Base-by-base conservation (phyloP, 2,888 invertebrate genomes). In the Alsophila aescularia region DNA sequence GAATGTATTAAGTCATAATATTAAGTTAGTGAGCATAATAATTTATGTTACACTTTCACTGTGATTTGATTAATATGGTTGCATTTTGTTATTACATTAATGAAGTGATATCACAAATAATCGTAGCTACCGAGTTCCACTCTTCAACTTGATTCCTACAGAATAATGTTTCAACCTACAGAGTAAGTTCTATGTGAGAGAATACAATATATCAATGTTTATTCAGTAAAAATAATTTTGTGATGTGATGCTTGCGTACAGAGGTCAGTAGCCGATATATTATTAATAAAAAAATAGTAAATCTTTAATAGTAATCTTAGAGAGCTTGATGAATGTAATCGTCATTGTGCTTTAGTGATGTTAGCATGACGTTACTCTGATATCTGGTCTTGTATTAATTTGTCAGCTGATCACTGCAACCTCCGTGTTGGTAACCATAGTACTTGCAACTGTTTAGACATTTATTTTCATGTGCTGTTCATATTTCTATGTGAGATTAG, bases 301-400 rank as follows among this genome's bases (percentile, higher is more conserved):
- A 77, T 73, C 73, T 80, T 81, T 77, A 73, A 83, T 90, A 89
- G 83, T 79, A 85, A 83, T 81, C 73, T 88, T 90, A 89, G 88
- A 81, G 78, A 77, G 91, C 90, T 90, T 91, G 84, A 88, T 90
- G 83, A 88, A 84, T 90, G 87, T 90, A 87, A 83, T 85, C 81
- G 88, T 90, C 89, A 88, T 87, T 89, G 90, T 91, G 90, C 89
- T 89, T n/a, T 90, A 90, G 90, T 84, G 81, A 85, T 79, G 85
- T 86, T 87, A 87, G 89, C 86, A 81, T 83, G 85, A 82, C 85
- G 83, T 85, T 84, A 85, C 85, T 83, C 85, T 72, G 79, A 77
- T 80, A 75, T 78, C 77, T 79, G 82, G 79, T 81, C 75, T 72
- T 73, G 67, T 70, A 73, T 72, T 75, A 67, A 67, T 79, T 79